Conservation (phyloP, 2,888 invertebrate genomes). For the Zygaena filipendulae region DNA sequence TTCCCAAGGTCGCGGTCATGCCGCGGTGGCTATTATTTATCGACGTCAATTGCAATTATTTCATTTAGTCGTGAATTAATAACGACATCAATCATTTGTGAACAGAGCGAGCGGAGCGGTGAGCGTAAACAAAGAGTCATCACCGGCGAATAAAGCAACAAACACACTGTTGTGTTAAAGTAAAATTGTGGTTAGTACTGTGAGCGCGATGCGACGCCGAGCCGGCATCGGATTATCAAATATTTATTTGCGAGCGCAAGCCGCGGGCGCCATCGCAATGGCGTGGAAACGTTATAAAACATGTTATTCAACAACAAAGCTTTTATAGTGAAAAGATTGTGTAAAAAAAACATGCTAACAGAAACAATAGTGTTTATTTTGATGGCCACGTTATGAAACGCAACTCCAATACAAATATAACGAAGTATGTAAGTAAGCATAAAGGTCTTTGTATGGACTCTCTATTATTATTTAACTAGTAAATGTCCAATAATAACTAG, state of each 20-base stretch:
- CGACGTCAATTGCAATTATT: too few species aligned
- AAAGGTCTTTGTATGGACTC: too few species aligned
- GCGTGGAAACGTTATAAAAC: slow-evolving; percentile 30
- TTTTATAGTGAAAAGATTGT: slow-evolving; percentile 33
- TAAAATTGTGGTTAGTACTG: slow-evolving; percentile 29
- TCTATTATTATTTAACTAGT: neutral
- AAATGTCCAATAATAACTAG: too few species aligned
- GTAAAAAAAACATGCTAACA: slow-evolving; percentile 25
- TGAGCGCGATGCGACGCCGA: too few species aligned
- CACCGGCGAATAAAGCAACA: slow-evolving; percentile 23
- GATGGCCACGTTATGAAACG: slow-evolving; percentile 13
- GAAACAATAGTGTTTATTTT: slow-evolving; percentile 15
- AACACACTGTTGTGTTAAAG: slow-evolving; percentile 22
- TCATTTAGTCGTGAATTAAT: too few species aligned
- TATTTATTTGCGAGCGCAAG: slow-evolving; percentile 21
- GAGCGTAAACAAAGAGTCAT: slow-evolving; percentile 25
- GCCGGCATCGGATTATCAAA: too few species aligned
- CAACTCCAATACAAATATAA: too few species aligned
- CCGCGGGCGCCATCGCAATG: slow-evolving; percentile 25
- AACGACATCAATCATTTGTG: neutral
- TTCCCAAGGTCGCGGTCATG: too few species aligned
- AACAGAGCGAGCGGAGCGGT: neutral
- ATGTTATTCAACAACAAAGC: slow-evolving; percentile 34
- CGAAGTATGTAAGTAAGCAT: too few species aligned
- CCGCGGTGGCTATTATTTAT: too few species aligned